A percentile compares a stretch with the other conserved stretches of the same genome.
These are phyloP conservation scores for Ichneumoninae sp. DNA, from an alignment of 2,888 invertebrate species.

Conservation along the genomic window DNA sequence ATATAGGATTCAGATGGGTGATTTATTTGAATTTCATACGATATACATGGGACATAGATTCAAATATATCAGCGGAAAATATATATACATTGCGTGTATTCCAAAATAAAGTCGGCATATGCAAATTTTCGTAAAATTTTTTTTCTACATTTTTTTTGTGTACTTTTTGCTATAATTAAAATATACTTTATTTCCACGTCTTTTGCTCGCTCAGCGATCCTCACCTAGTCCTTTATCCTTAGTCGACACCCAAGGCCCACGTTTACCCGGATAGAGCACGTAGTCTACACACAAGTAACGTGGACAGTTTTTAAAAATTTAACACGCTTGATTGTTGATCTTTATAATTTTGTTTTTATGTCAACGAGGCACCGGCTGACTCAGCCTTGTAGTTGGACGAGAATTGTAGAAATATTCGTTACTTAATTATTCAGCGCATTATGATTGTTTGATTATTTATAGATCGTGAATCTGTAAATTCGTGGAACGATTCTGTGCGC, in stretches of 20 bases:
- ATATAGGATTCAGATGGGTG: no score
- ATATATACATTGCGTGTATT: no score
- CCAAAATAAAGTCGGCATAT: no score
- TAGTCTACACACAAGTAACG: slow-evolving; percentile 6
- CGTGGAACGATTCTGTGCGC: not conserved
- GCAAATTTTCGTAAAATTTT: no score
- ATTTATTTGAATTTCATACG: no score
- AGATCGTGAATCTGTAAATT: slow-evolving; percentile 1
- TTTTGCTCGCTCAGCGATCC: not conserved
- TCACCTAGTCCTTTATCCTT: not conserved
- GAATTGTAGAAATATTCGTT: not conserved
- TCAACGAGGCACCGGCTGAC: slow-evolving; percentile 11
- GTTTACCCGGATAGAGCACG: slow-evolving; percentile 5
- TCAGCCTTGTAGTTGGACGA: slow-evolving; percentile 1
- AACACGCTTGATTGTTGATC: slow-evolving; percentile 1
- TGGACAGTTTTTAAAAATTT: not conserved
- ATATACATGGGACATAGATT: no score
- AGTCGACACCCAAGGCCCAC: not conserved
- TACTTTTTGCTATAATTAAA: not conserved
- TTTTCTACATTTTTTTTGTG: no score
- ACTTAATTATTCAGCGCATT: not conserved
- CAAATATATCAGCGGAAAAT: no score
- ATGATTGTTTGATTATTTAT: slow-evolving; percentile 1
- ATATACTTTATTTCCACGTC: not conserved
- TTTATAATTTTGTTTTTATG: not conserved